phyloP scores from a whole-genome alignment of 2,797 vertebrate genomes.

The Molossus alvarezi region DNA sequence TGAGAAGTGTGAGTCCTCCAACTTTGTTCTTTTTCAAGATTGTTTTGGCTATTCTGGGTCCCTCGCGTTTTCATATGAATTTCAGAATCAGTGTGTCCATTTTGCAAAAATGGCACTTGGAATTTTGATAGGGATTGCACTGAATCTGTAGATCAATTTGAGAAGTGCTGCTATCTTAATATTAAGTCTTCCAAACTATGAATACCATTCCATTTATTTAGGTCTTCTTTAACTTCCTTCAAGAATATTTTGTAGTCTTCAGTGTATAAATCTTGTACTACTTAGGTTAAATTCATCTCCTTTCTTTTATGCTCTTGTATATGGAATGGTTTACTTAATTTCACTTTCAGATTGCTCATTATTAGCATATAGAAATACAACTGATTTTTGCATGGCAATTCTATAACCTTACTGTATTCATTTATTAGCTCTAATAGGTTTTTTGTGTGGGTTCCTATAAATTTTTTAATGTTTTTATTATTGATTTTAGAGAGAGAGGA shows the following conservation, averaged over 20 bases:
- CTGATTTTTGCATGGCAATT: not conserved
- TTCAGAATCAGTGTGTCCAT: conserved; percentile 16
- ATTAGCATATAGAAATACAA: not conserved
- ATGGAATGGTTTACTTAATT: not conserved
- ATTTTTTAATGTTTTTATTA: not conserved
- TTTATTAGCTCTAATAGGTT: not conserved
- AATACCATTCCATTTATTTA: conserved; percentile 35
- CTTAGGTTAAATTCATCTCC: conserved; percentile 29
- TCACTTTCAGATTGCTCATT: conserved; percentile 50
- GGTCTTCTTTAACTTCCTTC: conserved; percentile 54
- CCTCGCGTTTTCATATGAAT: conserved; percentile 12
- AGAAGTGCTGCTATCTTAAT: not conserved
- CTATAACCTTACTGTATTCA: conserved; percentile 6
- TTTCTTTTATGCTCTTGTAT: conserved; percentile 31
- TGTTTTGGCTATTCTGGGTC: not conserved
- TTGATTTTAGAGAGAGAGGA: no score
- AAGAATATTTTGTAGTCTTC: conserved; percentile 25
- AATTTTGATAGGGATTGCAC: conserved; percentile 1
- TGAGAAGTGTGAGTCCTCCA: not conserved
- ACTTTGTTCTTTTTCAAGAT: not conserved
- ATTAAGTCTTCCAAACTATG: not conserved
- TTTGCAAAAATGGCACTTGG: conserved; percentile 9
- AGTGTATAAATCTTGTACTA: not conserved
- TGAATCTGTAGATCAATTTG: conserved; percentile 53
- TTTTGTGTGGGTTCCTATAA: not conserved